Conservation (phyloP, 2,113 vertebrate species). For the Pangasianodon gigas region DNA sequence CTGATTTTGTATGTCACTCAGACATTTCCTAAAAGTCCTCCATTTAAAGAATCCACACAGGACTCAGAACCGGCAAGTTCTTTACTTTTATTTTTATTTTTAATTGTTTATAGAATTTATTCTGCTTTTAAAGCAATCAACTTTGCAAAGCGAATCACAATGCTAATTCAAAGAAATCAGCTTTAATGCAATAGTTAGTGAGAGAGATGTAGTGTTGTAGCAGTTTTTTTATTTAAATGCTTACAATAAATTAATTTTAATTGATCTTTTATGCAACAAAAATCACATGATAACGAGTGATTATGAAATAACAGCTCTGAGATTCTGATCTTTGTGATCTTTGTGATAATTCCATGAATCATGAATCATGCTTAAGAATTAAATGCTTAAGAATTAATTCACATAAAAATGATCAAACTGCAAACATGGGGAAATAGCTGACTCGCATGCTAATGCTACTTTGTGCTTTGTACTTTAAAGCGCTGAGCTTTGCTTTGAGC, state of each 20-base stretch:
- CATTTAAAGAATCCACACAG: slow-evolving; percentile 4
- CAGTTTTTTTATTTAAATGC: background rate
- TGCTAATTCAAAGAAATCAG: background rate
- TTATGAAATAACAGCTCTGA: background rate
- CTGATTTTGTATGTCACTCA: slow-evolving; percentile 1
- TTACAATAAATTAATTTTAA: background rate
- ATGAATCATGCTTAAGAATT: background rate
- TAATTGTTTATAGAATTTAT: background rate
- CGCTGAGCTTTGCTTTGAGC: background rate
- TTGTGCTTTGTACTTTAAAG: no score
- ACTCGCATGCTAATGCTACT: background rate
- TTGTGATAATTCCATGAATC: background rate
- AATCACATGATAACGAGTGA: background rate
- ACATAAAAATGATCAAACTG: background rate
- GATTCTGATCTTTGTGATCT: background rate
- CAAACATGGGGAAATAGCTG: background rate
- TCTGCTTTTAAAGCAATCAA: background rate
- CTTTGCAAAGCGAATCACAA: background rate
- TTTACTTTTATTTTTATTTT: no score
- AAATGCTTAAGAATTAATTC: background rate
- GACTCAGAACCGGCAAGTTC: slow-evolving; percentile 19
- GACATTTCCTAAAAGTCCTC: background rate
- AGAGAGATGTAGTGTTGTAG: background rate
- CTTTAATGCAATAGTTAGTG: no score
- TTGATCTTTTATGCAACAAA: background rate